These are phyloP conservation scores for Cataglyphis rosenhaueri DNA, from an alignment of 2,888 invertebrate species.

Conservation along the genomic window DNA sequence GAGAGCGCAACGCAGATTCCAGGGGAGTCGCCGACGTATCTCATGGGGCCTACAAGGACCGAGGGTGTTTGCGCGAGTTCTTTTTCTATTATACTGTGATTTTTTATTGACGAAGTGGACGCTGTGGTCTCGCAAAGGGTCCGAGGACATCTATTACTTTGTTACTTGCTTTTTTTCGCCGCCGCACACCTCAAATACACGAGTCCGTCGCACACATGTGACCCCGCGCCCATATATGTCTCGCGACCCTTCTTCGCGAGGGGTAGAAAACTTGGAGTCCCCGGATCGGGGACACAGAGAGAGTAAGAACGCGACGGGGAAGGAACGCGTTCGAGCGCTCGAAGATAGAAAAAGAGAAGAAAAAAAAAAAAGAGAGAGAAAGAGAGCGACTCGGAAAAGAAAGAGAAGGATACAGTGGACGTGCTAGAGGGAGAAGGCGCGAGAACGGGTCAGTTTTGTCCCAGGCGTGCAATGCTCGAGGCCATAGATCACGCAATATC, in stretches of 20 bases:
- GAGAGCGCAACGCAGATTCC: conserved; percentile 67
- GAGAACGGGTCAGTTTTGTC: conserved; percentile 82
- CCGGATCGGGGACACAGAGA: conserved; percentile 62
- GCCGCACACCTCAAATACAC: conserved; percentile 47
- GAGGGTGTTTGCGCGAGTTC: conserved; percentile 65
- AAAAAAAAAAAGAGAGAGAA: conserved; percentile 56
- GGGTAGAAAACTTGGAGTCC: conserved; percentile 69
- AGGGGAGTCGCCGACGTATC: conserved; percentile 57
- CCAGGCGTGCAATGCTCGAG: conserved; percentile 84
- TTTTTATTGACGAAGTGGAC: conserved; percentile 85
- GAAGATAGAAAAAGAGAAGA: conserved; percentile 54
- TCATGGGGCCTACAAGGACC: conserved; percentile 64
- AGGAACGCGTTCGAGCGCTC: conserved; percentile 14
- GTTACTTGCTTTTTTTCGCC: conserved; percentile 78
- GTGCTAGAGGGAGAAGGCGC: conserved; percentile 49
- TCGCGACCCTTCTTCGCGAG: conserved; percentile 65
- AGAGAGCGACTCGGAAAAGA: conserved; percentile 55
- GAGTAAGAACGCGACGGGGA: conserved; percentile 7
- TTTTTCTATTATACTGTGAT: conserved; percentile 84
- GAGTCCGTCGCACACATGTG: conserved; percentile 36
- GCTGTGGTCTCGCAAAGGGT: conserved; percentile 75
- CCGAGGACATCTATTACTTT: conserved; percentile 84
- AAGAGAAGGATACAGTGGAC: conserved; percentile 25
- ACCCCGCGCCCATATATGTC: conserved; percentile 26
- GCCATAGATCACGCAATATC: conserved; percentile 86